Conservation (phyloP, 2,797 vertebrate genomes). For the Siniperca scherzeri region DNA sequence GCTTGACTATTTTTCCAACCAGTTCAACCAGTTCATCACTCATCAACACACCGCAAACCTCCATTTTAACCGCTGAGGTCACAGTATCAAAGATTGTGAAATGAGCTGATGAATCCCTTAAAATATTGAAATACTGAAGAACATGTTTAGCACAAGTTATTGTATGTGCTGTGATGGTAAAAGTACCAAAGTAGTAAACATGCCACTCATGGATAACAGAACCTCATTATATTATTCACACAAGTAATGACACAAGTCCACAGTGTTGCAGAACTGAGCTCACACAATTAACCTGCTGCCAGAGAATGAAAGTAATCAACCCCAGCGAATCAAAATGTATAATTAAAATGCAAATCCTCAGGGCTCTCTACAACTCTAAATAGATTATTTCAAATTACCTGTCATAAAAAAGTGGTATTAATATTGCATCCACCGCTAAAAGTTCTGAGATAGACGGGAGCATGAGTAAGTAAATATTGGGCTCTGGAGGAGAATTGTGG, state of each 20-base stretch:
- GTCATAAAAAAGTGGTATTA: constrained; percentile 70
- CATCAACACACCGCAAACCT: constrained; percentile 5
- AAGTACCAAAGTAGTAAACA: constrained; percentile 27
- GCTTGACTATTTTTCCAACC: constrained; percentile 21
- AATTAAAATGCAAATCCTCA: constrained; percentile 83
- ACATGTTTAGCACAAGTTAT: neutral
- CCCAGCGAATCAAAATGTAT: constrained; percentile 75
- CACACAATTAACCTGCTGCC: constrained; percentile 82
- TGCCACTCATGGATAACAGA: constrained; percentile 39
- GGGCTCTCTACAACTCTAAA: constrained; percentile 64
- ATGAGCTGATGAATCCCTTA: constrained; percentile 5
- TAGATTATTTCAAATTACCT: constrained; percentile 77
- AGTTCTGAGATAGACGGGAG: constrained; percentile 11
- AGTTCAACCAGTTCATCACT: constrained; percentile 15
- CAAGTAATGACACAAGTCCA: constrained; percentile 71
- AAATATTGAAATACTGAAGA: neutral
- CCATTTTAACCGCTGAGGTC: constrained; percentile 10
- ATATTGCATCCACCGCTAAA: constrained; percentile 54
- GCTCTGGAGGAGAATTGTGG: constrained; percentile 11
- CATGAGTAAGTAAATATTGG: constrained; percentile 28
- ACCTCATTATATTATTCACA: constrained; percentile 64
- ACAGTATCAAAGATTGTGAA: neutral
- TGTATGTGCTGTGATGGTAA: too few species aligned
- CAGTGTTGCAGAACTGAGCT: constrained; percentile 67
- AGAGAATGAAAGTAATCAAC: constrained; percentile 79